phyloP scores from a whole-genome alignment of 2,888 invertebrate genomes.

The Caenorhabditis sp. region DNA sequence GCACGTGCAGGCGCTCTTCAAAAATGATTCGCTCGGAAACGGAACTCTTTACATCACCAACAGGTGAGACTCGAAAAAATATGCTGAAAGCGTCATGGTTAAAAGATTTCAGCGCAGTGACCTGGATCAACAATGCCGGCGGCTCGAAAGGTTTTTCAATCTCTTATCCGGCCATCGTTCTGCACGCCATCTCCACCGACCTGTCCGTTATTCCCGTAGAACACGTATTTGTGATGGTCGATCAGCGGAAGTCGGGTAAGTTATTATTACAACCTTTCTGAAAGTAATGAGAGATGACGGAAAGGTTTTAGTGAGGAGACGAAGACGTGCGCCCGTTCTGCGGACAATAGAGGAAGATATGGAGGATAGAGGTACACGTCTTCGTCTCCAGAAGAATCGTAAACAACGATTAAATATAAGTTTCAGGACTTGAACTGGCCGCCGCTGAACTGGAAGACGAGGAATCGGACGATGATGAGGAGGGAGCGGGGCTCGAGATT shows the following conservation, averaged over 20 bases:
- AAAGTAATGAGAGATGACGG: neutral
- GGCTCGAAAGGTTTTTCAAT: constrained; percentile 84
- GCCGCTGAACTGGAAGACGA: constrained; percentile 58
- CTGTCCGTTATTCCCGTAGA: constrained; percentile 84
- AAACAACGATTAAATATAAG: neutral
- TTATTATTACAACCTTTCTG: constrained; percentile 9
- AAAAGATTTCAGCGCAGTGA: constrained; percentile 65
- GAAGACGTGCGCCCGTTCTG: constrained; percentile 59
- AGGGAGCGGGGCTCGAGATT: constrained; percentile 62
- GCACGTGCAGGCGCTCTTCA: constrained; percentile 70
- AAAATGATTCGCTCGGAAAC: constrained; percentile 64
- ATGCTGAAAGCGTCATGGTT: no score
- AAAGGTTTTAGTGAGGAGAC: constrained; percentile 46
- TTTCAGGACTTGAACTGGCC: constrained; percentile 66
- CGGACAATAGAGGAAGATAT: constrained; percentile 62
- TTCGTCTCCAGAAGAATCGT: constrained; percentile 7
- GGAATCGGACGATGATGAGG: constrained; percentile 61
- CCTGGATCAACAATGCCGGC: constrained; percentile 48
- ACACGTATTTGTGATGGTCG: constrained; percentile 86
- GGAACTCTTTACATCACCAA: constrained; percentile 72
- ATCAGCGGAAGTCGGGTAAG: constrained; percentile 80
- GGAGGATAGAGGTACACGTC: constrained; percentile 57
- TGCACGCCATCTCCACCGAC: constrained; percentile 87
- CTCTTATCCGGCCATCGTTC: constrained; percentile 85
- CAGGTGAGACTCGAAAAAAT: no score